Evolutionary conservation across 1,140 invertebrate genomes (phyloP).

Genomic region (Limonius californicus): DNA sequence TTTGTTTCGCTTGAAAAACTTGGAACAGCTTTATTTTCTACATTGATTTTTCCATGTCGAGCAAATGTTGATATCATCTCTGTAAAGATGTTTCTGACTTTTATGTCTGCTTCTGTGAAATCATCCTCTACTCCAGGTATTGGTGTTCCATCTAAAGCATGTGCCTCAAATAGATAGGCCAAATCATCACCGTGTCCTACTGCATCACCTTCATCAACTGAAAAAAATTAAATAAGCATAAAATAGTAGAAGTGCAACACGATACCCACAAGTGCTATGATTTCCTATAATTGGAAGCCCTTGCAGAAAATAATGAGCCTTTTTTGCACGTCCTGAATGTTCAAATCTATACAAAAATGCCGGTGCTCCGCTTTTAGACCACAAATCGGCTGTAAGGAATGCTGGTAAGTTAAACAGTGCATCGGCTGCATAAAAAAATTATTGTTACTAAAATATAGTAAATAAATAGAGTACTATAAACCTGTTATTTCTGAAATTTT

Average conservation of each 20-base stretch:
- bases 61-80: conserved; percentile 64
- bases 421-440: conserved; percentile 49
- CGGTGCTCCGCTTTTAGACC: conserved; percentile 54
- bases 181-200: conserved; percentile 65
- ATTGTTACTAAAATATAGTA: conserved; percentile 2
- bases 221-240: too few species aligned
- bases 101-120: conserved; percentile 52
- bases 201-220: conserved; percentile 18
- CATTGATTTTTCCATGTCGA: conserved; percentile 45
- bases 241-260: too few species aligned
- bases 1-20: conserved; percentile 49
- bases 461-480: conserved; percentile 25
- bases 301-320: conserved; percentile 58
- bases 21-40: conserved; percentile 42
- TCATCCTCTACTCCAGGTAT: conserved; percentile 41
- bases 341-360: conserved; percentile 72
- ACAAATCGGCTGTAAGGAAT: conserved; percentile 62
- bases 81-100: conserved; percentile 60
- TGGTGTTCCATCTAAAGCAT: conserved; percentile 56
- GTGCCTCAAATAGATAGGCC: conserved; percentile 62
- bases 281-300: conserved; percentile 54
- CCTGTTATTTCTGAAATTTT: conserved; percentile 52
- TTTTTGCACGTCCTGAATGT: conserved; percentile 57
- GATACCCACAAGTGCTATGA: conserved; percentile 16
- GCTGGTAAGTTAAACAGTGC: conserved; percentile 70